Conservation (phyloP, 2,888 invertebrate genomes). For the Nemapogon koenigi region DNA sequence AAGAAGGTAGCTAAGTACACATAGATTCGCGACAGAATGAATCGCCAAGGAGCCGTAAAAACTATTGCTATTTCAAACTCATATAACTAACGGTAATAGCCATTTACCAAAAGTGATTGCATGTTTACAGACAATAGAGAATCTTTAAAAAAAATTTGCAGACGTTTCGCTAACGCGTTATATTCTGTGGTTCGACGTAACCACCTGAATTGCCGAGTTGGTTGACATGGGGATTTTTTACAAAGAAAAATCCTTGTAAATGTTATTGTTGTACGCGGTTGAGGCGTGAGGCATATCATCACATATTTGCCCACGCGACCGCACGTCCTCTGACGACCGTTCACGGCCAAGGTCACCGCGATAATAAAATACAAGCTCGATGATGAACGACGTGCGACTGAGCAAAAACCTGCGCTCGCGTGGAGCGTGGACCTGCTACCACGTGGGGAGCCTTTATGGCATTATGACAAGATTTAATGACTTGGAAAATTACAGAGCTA, state of each 20-base stretch:
- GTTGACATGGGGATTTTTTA: slow-evolving; percentile 5
- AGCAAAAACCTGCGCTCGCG: slow-evolving; percentile 35
- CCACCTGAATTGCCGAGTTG: background rate
- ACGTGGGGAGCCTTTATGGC: slow-evolving; percentile 50
- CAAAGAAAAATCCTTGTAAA: slow-evolving; percentile 5
- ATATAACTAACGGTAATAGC: too few relatives aligned
- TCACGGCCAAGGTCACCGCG: slow-evolving; percentile 60
- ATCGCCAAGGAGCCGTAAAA: too few relatives aligned
- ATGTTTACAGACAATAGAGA: too few relatives aligned
- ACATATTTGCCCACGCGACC: slow-evolving; percentile 28
- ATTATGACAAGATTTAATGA: slow-evolving; percentile 46
- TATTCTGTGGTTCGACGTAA: background rate
- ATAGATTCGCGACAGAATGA: too few relatives aligned
- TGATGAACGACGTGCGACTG: slow-evolving; percentile 50
- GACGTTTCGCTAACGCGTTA: too few relatives aligned
- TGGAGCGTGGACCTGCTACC: slow-evolving; percentile 37
- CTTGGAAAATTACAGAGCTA: slow-evolving; percentile 44
- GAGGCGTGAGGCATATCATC: slow-evolving; percentile 27
- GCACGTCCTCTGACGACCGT: slow-evolving; percentile 40
- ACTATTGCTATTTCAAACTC: too few relatives aligned
- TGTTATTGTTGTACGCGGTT: slow-evolving; percentile 22
- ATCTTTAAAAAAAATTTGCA: too few relatives aligned
- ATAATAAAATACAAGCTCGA: slow-evolving; percentile 46
- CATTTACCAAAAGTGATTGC: too few relatives aligned
- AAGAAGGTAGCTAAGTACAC: too few relatives aligned